Evolutionary conservation across 2,888 invertebrate genomes (phyloP).

Genomic region (Lepidonotus clava): DNA sequence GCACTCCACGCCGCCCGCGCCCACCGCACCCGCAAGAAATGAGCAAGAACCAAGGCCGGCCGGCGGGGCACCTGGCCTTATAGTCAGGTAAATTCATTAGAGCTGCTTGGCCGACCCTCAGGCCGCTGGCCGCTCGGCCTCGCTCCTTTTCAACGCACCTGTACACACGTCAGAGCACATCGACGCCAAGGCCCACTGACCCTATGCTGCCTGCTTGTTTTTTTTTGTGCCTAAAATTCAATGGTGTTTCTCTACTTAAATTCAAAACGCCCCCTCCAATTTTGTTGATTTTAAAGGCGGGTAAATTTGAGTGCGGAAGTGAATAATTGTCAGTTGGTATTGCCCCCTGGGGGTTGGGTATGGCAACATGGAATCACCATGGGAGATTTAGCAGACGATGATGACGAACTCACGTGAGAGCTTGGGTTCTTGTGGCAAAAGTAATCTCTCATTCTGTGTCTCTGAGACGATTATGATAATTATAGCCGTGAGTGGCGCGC

Average conservation of each 20-base stretch:
- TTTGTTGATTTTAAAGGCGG: too few species aligned
- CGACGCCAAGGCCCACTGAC: background rate
- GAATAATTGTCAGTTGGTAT: background rate
- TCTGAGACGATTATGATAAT: slow-evolving; percentile 2
- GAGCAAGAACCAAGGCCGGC: slow-evolving; percentile 1
- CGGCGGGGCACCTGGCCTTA: slow-evolving; percentile 19
- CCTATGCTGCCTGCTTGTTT: background rate
- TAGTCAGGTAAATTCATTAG: slow-evolving; percentile 37
- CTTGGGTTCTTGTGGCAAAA: background rate
- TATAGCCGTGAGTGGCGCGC: background rate
- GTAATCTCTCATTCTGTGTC: background rate
- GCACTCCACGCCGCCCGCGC: background rate
- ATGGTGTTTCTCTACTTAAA: too few species aligned
- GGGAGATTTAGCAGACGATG: background rate
- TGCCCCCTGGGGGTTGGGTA: background rate
- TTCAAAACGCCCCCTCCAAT: background rate
- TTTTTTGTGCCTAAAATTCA: background rate
- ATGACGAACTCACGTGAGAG: background rate
- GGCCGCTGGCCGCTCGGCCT: background rate
- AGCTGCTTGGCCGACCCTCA: background rate
- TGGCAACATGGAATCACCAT: background rate
- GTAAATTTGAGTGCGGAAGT: slow-evolving; percentile 2
- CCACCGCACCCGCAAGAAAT: background rate
- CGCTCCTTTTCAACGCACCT: background rate
- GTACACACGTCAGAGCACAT: background rate